Evolutionary conservation across 2,888 invertebrate species (phyloP).

Genomic region (Ctenicera cuprea): DNA sequence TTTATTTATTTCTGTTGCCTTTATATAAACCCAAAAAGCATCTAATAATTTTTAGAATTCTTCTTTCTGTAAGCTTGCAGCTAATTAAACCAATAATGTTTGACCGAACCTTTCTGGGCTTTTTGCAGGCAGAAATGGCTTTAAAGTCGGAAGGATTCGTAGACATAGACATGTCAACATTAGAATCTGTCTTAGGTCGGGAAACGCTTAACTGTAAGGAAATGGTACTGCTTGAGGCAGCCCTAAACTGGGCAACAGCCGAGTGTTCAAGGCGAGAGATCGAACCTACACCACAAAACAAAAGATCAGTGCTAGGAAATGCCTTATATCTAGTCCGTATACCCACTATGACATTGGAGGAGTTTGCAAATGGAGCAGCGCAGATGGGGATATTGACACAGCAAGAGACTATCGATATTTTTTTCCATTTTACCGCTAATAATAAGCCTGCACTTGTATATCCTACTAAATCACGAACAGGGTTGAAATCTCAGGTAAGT

Average conservation of each 20-base stretch:
- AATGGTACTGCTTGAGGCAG: slow-evolving; percentile 92
- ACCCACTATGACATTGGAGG: slow-evolving; percentile 94
- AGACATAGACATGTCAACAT: slow-evolving; percentile 94
- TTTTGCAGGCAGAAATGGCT: slow-evolving; percentile 93
- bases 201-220: slow-evolving; percentile 98
- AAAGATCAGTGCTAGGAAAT: slow-evolving; percentile 83
- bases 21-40: neutral
- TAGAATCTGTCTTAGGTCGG: slow-evolving; percentile 92
- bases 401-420: slow-evolving; percentile 96
- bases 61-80: neutral
- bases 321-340: slow-evolving; percentile 92
- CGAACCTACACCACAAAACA: slow-evolving; percentile 87
- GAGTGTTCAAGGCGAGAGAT: slow-evolving; percentile 91
- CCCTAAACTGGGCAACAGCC: slow-evolving; percentile 93
- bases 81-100: neutral
- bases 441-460: slow-evolving; percentile 90
- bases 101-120: neutral
- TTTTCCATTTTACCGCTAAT: slow-evolving; percentile 94
- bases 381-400: slow-evolving; percentile 94
- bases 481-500: slow-evolving; percentile 94
- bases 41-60: neutral
- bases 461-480: slow-evolving; percentile 88
- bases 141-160: slow-evolving; percentile 96
- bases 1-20: no score
- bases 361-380: slow-evolving; percentile 96